A percentile compares a stretch with the other conserved stretches of the same genome.
phyloP scores from a whole-genome alignment of 2,888 invertebrate species.

The Perdita meconis region DNA sequence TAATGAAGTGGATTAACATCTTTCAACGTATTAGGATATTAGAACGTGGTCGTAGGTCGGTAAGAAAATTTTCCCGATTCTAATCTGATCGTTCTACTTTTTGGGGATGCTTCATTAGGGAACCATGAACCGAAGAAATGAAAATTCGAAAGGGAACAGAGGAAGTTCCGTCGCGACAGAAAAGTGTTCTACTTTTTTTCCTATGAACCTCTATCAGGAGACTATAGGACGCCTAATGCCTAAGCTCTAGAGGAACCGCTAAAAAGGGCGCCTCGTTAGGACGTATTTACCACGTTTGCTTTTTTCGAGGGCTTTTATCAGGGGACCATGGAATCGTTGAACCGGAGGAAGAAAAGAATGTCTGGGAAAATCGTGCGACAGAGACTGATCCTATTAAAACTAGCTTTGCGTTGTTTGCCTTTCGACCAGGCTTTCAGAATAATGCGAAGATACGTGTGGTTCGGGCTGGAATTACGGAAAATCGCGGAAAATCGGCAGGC shows the following conservation, averaged over 20 bases:
- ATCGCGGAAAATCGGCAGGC: slow-evolving; percentile 50
- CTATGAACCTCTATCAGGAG: slow-evolving; percentile 13
- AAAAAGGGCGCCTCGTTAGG: background rate
- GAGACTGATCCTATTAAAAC: background rate
- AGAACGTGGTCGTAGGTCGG: slow-evolving; percentile 56
- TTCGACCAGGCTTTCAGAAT: slow-evolving; percentile 51
- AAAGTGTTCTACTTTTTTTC: background rate
- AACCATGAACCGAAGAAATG: slow-evolving; percentile 19
- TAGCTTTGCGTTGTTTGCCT: slow-evolving; percentile 27
- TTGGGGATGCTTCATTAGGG: slow-evolving; percentile 42
- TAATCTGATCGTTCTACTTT: slow-evolving; percentile 17
- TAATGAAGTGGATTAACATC: slow-evolving; percentile 78
- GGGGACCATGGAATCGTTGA: background rate
- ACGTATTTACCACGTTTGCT: background rate
- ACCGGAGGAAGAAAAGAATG: background rate
- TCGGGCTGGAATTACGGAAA: slow-evolving; percentile 38
- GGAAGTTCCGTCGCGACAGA: background rate
- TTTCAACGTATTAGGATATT: slow-evolving; percentile 71
- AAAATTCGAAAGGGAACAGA: slow-evolving; percentile 13
- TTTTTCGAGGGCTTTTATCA: slow-evolving; percentile 4
- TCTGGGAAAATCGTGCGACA: slow-evolving; percentile 4
- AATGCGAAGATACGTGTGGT: background rate
- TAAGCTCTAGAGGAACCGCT: background rate
- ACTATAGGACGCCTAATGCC: background rate
- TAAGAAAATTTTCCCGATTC: slow-evolving; percentile 33